These are phyloP conservation scores for Steromphala cineraria DNA, from an alignment of 2,888 invertebrate species.

Conservation along the genomic window DNA sequence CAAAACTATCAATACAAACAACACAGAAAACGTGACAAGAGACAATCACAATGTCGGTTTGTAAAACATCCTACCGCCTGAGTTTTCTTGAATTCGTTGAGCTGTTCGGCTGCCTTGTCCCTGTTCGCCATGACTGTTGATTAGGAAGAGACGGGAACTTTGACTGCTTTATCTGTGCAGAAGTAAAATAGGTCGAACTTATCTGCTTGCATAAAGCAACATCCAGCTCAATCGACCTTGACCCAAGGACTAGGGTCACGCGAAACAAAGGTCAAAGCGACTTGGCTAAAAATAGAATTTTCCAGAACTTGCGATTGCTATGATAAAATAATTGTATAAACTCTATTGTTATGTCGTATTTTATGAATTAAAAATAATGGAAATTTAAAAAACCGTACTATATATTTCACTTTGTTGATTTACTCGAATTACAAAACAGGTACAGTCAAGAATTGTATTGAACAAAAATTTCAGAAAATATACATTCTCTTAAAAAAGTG, in stretches of 20 bases:
- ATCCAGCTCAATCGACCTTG: neutral
- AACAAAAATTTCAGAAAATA: no score
- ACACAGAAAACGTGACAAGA: neutral
- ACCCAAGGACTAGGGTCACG: neutral
- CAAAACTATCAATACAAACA: neutral
- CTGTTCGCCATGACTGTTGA: slow-evolving; percentile 56
- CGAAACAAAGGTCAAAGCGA: neutral
- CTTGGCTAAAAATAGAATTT: neutral
- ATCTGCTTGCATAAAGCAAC: neutral
- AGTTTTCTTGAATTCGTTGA: slow-evolving; percentile 63
- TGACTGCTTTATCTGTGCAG: neutral
- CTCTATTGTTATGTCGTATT: no score
- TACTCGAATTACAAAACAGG: no score
- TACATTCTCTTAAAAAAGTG: no score
- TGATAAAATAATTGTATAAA: no score
- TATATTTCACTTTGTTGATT: no score
- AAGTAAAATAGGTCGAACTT: neutral
- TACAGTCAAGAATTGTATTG: no score
- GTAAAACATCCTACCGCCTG: slow-evolving; percentile 51
- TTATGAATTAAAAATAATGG: no score
- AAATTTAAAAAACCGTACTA: no score
- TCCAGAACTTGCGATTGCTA: no score
- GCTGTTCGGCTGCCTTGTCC: slow-evolving; percentile 66
- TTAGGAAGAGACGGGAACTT: neutral
- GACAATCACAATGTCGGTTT: neutral